Base-by-base conservation (phyloP, 92 coral and sea anemone species). In the Porites cylindrica region DNA sequence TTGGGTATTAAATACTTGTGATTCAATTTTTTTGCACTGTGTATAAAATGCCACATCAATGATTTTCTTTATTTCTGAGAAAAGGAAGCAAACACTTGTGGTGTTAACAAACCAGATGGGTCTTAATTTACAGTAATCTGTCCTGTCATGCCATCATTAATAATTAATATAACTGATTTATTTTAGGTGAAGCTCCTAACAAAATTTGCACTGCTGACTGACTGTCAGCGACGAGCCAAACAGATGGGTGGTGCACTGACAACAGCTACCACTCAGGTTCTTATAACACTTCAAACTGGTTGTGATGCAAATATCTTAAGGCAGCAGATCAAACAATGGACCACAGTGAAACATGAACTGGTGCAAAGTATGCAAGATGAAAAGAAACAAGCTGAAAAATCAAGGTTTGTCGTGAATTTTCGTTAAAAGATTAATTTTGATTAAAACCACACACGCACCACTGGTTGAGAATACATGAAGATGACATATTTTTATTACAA, bases 141-240 rank as follows among this genome's bases (percentile, higher is more conserved):
- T 26, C 29, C 29, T 26, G 29, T 26, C 29, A 1, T 26, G 29
- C 2, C 29, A 0, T 26, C 29, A 26, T 38, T 38, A 38, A 38
- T 38, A 38, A 38, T 38, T 38, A 38, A 38, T 38, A 38, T 3
- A 38, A 38, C 43, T 38, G 43, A 70, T 18, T 60, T 7, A 51
- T 80, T 5, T 72, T 52, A 94, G 96, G 91, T 86, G 58, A 80
- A 92, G 92, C 85, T 95, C 68, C 69, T 87, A 64, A 84, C 91
- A 10, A 97, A 95, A 89, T 93, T 93, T 85, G 75, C 86, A 14
- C 70, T 93, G 59, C 82, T 97, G 78, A 79, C 91, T 10, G 99
- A 95, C 76, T 97, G 99, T 51, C 94, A 90, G 88, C 88, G 93
- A 79, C 66, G 98, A 71, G 91, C 91, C 11, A 79, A 77, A 51